Base-by-base conservation (phyloP, 2,113 vertebrate species). In the Mungos mungo region DNA sequence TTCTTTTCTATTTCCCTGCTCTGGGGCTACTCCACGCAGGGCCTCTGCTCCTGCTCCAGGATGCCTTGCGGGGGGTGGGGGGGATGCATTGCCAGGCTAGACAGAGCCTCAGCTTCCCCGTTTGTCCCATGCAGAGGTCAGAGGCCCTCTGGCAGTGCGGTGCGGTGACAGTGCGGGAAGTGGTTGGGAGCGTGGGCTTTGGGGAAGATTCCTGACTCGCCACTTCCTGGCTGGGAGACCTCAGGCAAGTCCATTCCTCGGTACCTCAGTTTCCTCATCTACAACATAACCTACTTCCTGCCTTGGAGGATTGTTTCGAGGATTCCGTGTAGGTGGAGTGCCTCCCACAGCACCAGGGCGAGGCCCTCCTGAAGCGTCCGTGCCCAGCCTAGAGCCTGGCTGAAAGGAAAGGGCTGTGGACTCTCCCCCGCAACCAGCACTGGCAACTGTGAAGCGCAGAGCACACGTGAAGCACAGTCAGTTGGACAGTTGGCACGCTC, bases 1-100 rank as follows among this genome's bases (percentile, higher is more conserved):
- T 38, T 69, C 16, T 83, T 47, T 21, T n/a, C 63, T 29, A 3
- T 31, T 60, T 96, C 47, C 52, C 63, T 16, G 21, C 52, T 81
- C 15, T 4, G 0, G 7, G 0, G 13, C 31, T 11, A 2, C 50
- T 71, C 52, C 54, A 4, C 1, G 1, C 60, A 0, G 18, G 3
- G 1, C 33, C 41, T 47, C 45, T 66, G 18, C 50, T 86, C 72
- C 52, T 93, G 29, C 79, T 63, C 63, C 13, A 4, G 54, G 52
- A 47, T 52, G 29, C 45, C 35, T 90, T 33, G 4, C 9, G 35
- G 0, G 33, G 68, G 68, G 7, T 16, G 1, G 52, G 31, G 33
- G 14, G 27, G 74, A 18, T 18, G 33, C 10, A n/a, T 16, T 13
- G 77, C 57, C n/a, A 88, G 81, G 74, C 45, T 66, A n/a, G 35